Evolutionary conservation across 2,113 vertebrate genomes (phyloP), one percentile per base, ranked within the genome.

Genomic region (Kryptolebias marmoratus): DNA sequence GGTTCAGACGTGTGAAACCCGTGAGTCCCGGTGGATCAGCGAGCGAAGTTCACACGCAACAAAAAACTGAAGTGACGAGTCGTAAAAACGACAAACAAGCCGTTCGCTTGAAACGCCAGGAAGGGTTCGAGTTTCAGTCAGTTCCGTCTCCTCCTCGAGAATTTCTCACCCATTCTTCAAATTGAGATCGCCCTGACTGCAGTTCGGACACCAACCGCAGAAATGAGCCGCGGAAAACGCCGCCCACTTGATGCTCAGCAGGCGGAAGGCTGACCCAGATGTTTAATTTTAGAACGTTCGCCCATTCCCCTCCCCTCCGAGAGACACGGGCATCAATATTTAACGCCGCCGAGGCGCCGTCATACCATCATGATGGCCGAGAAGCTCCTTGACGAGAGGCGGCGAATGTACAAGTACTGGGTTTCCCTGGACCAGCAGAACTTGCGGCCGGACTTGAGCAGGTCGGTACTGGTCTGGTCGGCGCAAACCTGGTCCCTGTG

Each of bases 371-470:
- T 87, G 56, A 92, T 92, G 13, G 90, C 87, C 0, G 89, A 89
- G 79, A 71, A 89, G 83, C 88, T 91, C 47, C 87, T 89, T 39
- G 88, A 88, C 7, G 93, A 93, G 52, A 93, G 84, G 28, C 90
- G 90, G 18, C 88, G 87, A 0, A 92, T 85, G 57, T 86, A 92
- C 79, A 92, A 64, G 78, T 89, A 92, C 58, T 92, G 91, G 50
- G 91, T 85, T 87, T 93, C 91, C 84, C 85, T 88, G 75, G 90
- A 86, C 88, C 90, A 93, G 64, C 80, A 90, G 73, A 93, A 87
- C 73, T 78, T 90, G 54, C 85, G 66, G 57, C 79, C 71, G 61
- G 82, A 90, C 71, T 88, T 88, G 66, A 91, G 81, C 13, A 92
- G 86, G 49, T 92, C 89, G 39, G 87, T 85, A 81, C 77, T 82